Base-by-base conservation (phyloP, 2,888 invertebrate genomes). In the Sesia bembeciformis region DNA sequence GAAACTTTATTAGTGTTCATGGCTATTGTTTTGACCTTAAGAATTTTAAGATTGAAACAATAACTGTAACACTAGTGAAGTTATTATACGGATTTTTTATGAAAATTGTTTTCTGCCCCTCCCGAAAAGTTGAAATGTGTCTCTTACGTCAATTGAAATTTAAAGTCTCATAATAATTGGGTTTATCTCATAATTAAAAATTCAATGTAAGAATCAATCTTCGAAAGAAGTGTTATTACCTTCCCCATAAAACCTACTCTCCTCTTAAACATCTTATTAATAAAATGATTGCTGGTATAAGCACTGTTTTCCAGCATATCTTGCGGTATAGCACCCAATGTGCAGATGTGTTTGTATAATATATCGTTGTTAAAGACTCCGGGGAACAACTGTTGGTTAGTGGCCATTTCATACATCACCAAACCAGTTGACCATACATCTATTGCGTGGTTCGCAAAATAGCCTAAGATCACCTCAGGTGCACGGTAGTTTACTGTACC, bases 381-480 rank as follows among this genome's bases (percentile, higher is more conserved):
- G 0, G 58, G 57, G 57, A 85, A 77, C 8, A 84, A 56, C 52
- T 60, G 60, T 3, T 0, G 49, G 3, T 64, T 64, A 0, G 83
- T 72, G 1, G 67, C 70, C 81, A 86, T 83, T 63, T 84, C 76
- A 54, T 66, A 76, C 40, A 84, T 68, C 1, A 84, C 76, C 3
- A 78, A 49, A 0, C 72, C 85, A 0, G 76, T 71, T 0, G 82
- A 62, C 85, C 85, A 85, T 0, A 84, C 73, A 53, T 86, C 85
- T 5, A 84, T 65, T 43, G 66, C 66, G 56, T 63, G 72, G 40
- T 67, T 67, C 1, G 69, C 62, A 0, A 68, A 58, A 53, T 69
- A 70, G 2, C 84, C 82, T 6, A 86, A 58, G 50, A 86, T 81
- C 0, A 79, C 53, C 58, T 86, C 85, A 0, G 85, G 85, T 0